These are phyloP conservation scores for Vimba vimba DNA, from an alignment of 2,113 vertebrate species.

Conservation along the genomic window DNA sequence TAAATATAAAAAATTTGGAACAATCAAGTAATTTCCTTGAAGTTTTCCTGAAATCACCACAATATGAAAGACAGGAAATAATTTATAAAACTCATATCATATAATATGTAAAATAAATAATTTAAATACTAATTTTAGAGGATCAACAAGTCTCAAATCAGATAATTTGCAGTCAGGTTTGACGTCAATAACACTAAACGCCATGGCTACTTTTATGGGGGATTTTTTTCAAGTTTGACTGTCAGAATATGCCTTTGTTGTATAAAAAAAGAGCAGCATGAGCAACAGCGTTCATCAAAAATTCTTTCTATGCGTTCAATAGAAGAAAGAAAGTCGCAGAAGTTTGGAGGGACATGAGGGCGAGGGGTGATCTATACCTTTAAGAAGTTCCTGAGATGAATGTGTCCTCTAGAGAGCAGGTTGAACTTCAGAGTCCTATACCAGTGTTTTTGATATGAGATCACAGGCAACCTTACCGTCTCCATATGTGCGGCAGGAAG, in stretches of 20 bases:
- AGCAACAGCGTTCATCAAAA: background rate
- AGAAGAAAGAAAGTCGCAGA: background rate
- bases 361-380: background rate
- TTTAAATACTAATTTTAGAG: too few species aligned
- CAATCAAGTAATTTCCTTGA: background rate
- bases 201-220: too few species aligned
- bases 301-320: background rate
- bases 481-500: conserved; percentile 49
- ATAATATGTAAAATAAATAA: background rate
- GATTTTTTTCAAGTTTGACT: background rate
- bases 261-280: background rate
- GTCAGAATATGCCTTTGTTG: background rate
- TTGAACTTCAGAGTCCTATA: conserved; percentile 12
- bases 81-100: background rate
- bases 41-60: background rate
- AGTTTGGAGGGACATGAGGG: background rate
- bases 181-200: too few species aligned
- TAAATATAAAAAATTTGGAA: background rate
- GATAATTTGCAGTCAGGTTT: too few species aligned
- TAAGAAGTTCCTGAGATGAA: conserved; percentile 12
- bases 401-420: conserved; percentile 13
- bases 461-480: conserved; percentile 45
- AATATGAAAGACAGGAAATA: background rate
- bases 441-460: conserved; percentile 51
- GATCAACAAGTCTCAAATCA: too few species aligned